Evolutionary conservation across 1,140 invertebrate species (phyloP), one percentile per base, ranked within the genome.

Genomic region (Chironomus tepperi): DNA sequence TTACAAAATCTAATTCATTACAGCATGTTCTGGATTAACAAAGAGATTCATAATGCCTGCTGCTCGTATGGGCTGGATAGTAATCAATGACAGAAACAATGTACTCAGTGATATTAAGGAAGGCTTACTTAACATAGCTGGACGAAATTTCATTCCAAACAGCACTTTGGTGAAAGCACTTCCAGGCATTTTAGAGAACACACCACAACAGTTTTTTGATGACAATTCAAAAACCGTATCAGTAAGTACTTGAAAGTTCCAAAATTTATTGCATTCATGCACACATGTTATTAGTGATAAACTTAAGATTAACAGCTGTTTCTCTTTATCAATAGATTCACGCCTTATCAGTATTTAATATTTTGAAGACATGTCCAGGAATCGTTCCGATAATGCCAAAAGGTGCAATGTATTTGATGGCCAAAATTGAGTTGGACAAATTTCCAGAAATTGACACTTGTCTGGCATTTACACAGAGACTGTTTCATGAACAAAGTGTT

Each of bases 21-120:
- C 19, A 34, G 89, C 93, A 5, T 97, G 94, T 83, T 90, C 95
- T 77, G 95, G 95, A 7, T 85, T 98, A 15, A 94, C 94, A 0
- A 98, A 98, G 83, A 87, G 94, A 81, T 97, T 93, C 84, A 81
- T 98, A 76, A 91, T 96, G 12, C 96, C 96, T 47, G 96, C 96
- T 0, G 98, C 95, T 95, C 85, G 97, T 82, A 87, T 97, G 84
- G 96, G 97, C 0, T 98, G 96, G 97, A 91, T 98, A 75, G 88
- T 94, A 6, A 90, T 98, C 77, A 92, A 97, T 80, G 95, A 98
- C 83, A 87, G 90, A 77, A 86, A 92, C 65, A 85, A 88, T 77
- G 83, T 89, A 75, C 87, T 93, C 73, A 82, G 85, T 76, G 89
- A 90, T 80, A 84, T 93, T 57, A 85, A 91, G 3, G 85, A 86